phyloP scores from a whole-genome alignment of 2,888 invertebrate species.

The Acronicta leporina region DNA sequence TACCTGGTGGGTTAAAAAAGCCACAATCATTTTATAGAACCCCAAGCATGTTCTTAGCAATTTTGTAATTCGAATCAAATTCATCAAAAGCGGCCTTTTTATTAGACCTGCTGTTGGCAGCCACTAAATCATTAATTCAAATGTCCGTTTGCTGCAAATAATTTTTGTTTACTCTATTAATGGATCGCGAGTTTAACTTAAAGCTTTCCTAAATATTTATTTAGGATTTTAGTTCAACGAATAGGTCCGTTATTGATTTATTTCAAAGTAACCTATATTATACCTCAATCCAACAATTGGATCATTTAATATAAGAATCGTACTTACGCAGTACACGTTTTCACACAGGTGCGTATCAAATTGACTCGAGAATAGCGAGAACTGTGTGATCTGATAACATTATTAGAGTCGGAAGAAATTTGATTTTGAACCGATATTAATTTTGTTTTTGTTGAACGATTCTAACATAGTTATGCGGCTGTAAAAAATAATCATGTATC shows the following conservation, averaged over 20 bases:
- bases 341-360: constrained; percentile 9
- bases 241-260: constrained; percentile 14
- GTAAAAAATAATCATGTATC: no score
- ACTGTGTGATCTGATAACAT: constrained; percentile 18
- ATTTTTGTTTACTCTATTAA: constrained; percentile 32
- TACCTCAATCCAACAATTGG: background rate
- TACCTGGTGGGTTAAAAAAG: no score
- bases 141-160: constrained; percentile 7
- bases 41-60: no score
- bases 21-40: no score
- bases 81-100: no score
- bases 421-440: constrained; percentile 12
- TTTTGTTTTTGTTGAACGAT: no score
- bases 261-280: constrained; percentile 1
- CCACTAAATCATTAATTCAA: constrained; percentile 5
- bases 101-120: no score
- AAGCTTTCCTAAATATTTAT: constrained; percentile 32
- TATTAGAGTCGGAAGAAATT: constrained; percentile 19
- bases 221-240: constrained; percentile 27
- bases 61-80: no score
- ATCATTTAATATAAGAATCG: constrained; percentile 9
- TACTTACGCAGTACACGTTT: constrained; percentile 12
- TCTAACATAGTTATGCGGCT: no score
- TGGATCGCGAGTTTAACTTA: constrained; percentile 26
- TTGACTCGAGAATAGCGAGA: constrained; percentile 9